A percentile compares a stretch with the other conserved stretches of the same genome.
These are phyloP conservation scores for Equus przewalskii DNA, from an alignment of 2,113 vertebrate species.

Conservation along the genomic window DNA sequence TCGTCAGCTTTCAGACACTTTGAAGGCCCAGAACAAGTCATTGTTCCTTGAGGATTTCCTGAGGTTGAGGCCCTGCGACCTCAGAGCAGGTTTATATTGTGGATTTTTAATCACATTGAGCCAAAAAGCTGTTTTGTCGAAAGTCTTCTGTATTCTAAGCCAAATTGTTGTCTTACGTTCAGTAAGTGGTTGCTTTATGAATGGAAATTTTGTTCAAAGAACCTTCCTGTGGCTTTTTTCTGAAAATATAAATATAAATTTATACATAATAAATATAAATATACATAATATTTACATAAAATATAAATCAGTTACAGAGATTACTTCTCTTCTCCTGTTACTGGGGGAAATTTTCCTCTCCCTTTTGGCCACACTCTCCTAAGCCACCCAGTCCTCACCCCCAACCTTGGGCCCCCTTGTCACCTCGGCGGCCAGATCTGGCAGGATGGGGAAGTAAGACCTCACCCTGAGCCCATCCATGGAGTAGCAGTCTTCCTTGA, in stretches of 20 bases:
- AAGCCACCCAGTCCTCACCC: not conserved
- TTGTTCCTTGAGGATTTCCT: not conserved
- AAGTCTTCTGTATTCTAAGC: not conserved
- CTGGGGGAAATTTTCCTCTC: not conserved
- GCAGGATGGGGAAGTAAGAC: not conserved
- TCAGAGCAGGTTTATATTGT: not conserved
- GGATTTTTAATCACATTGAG: not conserved
- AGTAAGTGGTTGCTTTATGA: not conserved
- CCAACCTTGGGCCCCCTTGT: not conserved
- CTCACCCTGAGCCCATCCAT: not conserved
- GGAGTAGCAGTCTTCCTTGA: not conserved
- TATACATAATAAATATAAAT: too few species aligned
- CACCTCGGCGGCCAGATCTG: not conserved
- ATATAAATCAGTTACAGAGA: not conserved
- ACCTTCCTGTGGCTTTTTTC: not conserved
- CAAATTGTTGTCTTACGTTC: not conserved
- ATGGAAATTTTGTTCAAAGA: not conserved
- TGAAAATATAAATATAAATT: not conserved
- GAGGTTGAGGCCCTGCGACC: not conserved
- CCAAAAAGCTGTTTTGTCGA: not conserved
- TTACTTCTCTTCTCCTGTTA: not conserved
- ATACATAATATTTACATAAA: too few species aligned
- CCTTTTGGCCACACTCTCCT: not conserved
- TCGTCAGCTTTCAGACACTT: not conserved
- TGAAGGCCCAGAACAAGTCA: not conserved